Conservation (phyloP, 2,797 vertebrate species). For the Crax fasciolata region DNA sequence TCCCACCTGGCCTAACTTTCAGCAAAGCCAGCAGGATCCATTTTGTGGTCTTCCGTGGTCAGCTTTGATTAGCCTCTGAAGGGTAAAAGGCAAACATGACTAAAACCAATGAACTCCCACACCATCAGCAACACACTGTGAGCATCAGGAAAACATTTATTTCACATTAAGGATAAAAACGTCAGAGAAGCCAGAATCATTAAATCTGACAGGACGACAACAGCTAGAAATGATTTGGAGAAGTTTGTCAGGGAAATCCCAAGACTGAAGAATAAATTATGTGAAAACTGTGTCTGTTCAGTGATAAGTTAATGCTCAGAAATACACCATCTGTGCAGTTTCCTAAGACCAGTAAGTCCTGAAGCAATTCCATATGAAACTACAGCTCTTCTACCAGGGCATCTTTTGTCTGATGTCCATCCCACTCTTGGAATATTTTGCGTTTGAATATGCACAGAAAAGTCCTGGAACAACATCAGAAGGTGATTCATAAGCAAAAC, state of each 20-base stretch:
- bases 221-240: conserved; percentile 36
- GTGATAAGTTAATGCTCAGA: conserved; percentile 22
- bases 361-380: conserved; percentile 34
- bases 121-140: background rate
- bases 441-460: background rate
- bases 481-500: conserved; percentile 25
- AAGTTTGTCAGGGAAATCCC: conserved; percentile 59
- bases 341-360: background rate
- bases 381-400: background rate
- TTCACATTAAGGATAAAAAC: conserved; percentile 32
- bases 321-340: conserved; percentile 5
- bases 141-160: conserved; percentile 63
- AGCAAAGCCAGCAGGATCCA: background rate
- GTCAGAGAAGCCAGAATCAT: conserved; percentile 25
- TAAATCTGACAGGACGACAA: conserved; percentile 54
- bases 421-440: background rate
- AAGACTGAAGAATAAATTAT: conserved; percentile 21
- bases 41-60: background rate
- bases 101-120: background rate
- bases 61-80: background rate
- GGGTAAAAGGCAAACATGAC: background rate
- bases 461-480: conserved; percentile 34
- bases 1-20: background rate
- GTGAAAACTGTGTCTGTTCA: background rate
- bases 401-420: background rate